These are phyloP conservation scores for Drosophila neocordata DNA, from an alignment of 1,140 invertebrate genomes.

Conservation along the genomic window DNA sequence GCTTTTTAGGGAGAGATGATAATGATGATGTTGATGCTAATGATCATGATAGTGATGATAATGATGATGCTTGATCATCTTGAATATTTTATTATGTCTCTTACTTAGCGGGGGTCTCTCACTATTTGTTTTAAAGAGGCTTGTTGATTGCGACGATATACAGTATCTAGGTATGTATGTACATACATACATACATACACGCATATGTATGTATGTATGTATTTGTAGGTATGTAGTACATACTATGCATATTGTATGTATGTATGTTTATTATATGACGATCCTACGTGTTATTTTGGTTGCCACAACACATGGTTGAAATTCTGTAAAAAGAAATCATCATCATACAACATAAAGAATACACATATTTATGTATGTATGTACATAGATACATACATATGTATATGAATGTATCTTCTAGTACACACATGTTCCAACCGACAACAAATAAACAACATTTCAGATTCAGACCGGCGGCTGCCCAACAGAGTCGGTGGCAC, in stretches of 20 bases:
- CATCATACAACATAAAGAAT: constrained; percentile 46
- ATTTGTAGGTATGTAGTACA: constrained; percentile 8
- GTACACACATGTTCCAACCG: constrained; percentile 69
- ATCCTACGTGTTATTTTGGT: constrained; percentile 78
- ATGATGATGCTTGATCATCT: constrained; percentile 44
- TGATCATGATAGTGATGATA: constrained; percentile 44
- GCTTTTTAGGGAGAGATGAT: constrained; percentile 38
- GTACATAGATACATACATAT: constrained; percentile 60
- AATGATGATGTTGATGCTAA: constrained; percentile 51
- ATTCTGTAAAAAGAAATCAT: constrained; percentile 58
- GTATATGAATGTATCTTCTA: constrained; percentile 68
- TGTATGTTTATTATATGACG: constrained; percentile 14
- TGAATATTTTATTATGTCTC: constrained; percentile 71
- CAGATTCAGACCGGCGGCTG: constrained; percentile 2
- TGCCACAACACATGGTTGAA: constrained; percentile 76
- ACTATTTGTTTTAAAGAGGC: constrained; percentile 63
- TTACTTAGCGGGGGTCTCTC: constrained; percentile 78
- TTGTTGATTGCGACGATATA: constrained; percentile 12
- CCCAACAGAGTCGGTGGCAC: constrained; percentile 71
- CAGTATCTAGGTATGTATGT: constrained; percentile 8
- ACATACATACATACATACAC: too few species aligned
- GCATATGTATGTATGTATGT: too few species aligned
- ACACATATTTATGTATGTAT: constrained; percentile 37
- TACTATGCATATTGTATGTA: not conserved
- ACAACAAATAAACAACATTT: constrained; percentile 70